phyloP scores from a whole-genome alignment of 2,113 vertebrate genomes.

The Thomomys bottae region DNA sequence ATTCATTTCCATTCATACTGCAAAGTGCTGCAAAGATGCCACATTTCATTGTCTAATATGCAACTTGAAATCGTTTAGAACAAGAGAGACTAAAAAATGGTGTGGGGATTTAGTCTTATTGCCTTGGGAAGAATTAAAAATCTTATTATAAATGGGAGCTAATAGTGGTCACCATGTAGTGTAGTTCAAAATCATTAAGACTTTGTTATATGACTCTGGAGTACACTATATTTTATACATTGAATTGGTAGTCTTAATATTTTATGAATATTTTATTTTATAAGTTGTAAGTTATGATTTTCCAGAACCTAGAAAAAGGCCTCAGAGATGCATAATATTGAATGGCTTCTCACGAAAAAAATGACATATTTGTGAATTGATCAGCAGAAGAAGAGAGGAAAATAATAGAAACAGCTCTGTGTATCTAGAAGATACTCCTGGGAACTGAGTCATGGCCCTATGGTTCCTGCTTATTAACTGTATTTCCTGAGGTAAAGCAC shows the following conservation, averaged over 20 bases:
- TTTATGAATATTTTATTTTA: constrained; percentile 75
- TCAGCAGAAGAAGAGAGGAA: background rate
- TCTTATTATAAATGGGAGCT: constrained; percentile 68
- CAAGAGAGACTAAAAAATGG: constrained; percentile 43
- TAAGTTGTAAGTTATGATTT: constrained; percentile 70
- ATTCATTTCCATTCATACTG: background rate
- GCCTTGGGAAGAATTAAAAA: constrained; percentile 73
- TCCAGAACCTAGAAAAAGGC: constrained; percentile 60
- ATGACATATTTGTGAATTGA: constrained; percentile 27
- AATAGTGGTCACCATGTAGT: constrained; percentile 63
- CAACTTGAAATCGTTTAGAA: constrained; percentile 56
- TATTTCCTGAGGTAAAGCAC: background rate
- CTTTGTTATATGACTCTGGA: constrained; percentile 69
- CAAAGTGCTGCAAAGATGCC: background rate
- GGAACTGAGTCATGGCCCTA: background rate
- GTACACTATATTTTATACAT: constrained; percentile 72
- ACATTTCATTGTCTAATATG: constrained; percentile 49
- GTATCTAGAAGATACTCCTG: background rate
- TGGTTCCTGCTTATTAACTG: background rate
- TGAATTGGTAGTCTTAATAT: constrained; percentile 61
- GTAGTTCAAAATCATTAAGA: constrained; percentile 56
- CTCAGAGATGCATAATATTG: constrained; percentile 59
- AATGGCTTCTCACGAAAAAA: constrained; percentile 57
- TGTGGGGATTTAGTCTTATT: constrained; percentile 63
- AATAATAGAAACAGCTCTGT: background rate